Evolutionary conservation across 2,113 vertebrate species (phyloP), one percentile per base, ranked within the genome.

Genomic region (Paramisgurnus dabryanus): DNA sequence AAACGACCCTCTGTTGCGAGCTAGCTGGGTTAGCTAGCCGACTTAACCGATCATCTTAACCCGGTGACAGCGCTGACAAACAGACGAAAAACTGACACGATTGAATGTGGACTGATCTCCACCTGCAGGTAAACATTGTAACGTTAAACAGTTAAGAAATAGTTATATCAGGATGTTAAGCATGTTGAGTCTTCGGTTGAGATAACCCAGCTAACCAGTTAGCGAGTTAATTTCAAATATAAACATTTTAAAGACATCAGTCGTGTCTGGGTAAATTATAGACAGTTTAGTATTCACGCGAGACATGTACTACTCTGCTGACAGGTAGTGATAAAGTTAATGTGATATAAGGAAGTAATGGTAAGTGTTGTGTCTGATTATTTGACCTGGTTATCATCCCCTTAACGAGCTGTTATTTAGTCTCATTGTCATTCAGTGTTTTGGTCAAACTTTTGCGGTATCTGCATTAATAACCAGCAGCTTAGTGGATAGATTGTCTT

Each of bases 71-170:
- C 43, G 63, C 64, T 65, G 47, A 49, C 63, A 57, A 18, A 43
- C 79, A 67, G 60, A 5, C 10, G 15, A 34, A 76, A 69, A 68
- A 39, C 66, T 82, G 79, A 5, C 81, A 58, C 41, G 83, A 61
- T 80, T 92, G 91, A 15, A 91, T 92, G 91, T 89, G 86, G 85
- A 84, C 88, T 17, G 86, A 64, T 53, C 72, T 68, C 11, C 75
- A 64, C 17, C 81, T 40, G 66, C 88, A 91, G 93, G 92, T 93
- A 85, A 22, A 22, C 22, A 22, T 22, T 22, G 22, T 22, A 22
- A 22, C 22, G 22, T 22, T 22, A 22, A 6, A 55, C 27, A 41
- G 13, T 0, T 6, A 66, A 18, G 41, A 75, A 18, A 60, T 18
- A 4, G n/a, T 73, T 47, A 57, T 17, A 0, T 9, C 4, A 15